Conservation (phyloP, 2,888 invertebrate genomes). For the Fragum fragum region DNA sequence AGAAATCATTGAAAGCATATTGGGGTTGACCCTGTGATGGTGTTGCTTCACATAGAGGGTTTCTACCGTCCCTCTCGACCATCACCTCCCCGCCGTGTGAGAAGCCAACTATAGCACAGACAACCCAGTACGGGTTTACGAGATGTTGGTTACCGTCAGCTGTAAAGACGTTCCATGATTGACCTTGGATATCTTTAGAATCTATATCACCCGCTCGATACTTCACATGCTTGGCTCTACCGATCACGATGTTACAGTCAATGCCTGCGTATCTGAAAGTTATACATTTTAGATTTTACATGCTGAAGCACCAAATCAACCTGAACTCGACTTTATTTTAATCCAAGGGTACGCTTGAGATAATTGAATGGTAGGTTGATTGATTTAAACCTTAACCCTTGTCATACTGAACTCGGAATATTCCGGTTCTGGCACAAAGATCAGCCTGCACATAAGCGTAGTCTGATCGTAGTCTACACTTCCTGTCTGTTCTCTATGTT, state of each 20-base stretch:
- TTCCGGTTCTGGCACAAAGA: too few relatives aligned
- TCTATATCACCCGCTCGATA: slow-evolving; percentile 43
- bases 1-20: slow-evolving; percentile 40
- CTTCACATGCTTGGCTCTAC: slow-evolving; percentile 31
- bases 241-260: slow-evolving; percentile 32
- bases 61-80: slow-evolving; percentile 30
- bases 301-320: too few relatives aligned
- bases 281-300: too few relatives aligned
- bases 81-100: slow-evolving; percentile 35
- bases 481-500: too few relatives aligned
- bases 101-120: slow-evolving; percentile 22
- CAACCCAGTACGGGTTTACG: slow-evolving; percentile 30
- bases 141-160: slow-evolving; percentile 30
- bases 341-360: too few relatives aligned
- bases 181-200: slow-evolving; percentile 22
- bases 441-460: too few relatives aligned
- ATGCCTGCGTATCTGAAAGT: slow-evolving; percentile 42
- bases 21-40: slow-evolving; percentile 9
- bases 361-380: too few relatives aligned
- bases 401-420: too few relatives aligned
- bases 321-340: too few relatives aligned
- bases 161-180: slow-evolving; percentile 43
- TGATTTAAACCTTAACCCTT: too few relatives aligned
- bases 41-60: too few relatives aligned
- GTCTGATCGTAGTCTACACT: too few relatives aligned